Evolutionary conservation across 2,113 vertebrate species (phyloP), one percentile per base, ranked within the genome.

Genomic region (Lethenteron camtschaticum): DNA sequence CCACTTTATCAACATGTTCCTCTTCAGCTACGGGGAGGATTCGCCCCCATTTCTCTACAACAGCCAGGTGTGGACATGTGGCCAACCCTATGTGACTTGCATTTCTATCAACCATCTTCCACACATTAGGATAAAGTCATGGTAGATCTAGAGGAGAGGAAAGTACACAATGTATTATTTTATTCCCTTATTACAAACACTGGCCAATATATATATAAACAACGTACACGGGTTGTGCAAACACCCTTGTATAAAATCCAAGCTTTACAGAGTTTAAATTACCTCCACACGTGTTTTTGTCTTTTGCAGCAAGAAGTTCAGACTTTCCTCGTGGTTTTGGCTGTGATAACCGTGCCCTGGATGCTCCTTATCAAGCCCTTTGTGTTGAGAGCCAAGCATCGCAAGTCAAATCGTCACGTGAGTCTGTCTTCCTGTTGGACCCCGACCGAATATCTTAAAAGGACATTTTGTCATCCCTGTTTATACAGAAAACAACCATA

Each of bases 1-100:
- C n/a, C 74, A 77, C 75, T 79, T 78, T 72, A 78, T 78, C 68
- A 79, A 78, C 70, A 79, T 78, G 78, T 73, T 78, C 71, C 72
- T 79, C 20, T 79, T 78, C 68, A 73, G 71, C 68, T 74, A 78
- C 24, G 68, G 68, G 2, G 71, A 68, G 3, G 57, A 69, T 1
- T 16, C 70, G 1, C 56, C 72, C 24, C 10, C 70, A 20, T 56
- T 72, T 2, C 73, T 76, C 56, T 78, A 74, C 72, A 59, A 13
- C 58, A 73, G 70, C 12, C 76, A 77, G 78, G 78, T 77, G 41
- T 4, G 68, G 41, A 20, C 5, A 56, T 69, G 11, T 56, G 69
- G 55, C 12, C 41, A 55, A 16, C 57, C n/a, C 20, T 8, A 14
- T n/a, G 60, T 66, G 60, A n/a, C 18, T 66, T 18, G 18, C 60